Base-by-base conservation (phyloP, 2,888 invertebrate genomes). In the Tetheella fluctuosa region DNA sequence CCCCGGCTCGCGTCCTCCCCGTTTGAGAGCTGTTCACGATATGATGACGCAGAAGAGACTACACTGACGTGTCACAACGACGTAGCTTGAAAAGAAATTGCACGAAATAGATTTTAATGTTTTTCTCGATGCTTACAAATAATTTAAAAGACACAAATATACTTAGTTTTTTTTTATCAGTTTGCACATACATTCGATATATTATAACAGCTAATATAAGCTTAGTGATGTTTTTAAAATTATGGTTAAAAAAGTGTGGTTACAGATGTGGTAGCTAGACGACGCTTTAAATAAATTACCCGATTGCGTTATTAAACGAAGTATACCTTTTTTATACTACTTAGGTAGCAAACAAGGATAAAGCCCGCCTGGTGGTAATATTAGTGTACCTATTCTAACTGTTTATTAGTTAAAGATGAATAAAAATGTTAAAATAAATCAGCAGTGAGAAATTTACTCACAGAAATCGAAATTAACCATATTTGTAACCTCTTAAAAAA, bases 11-110 rank as follows among this genome's bases (percentile, higher is more conserved):
- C 87, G 89, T 87, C 87, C 90, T 83, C 86, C 88, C 86, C 71
- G 89, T 89, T 89, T 89, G 89, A 89, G 82, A 80, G 86, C 80
- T 86, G 85, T 84, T 79, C 74, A 80, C 79, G 79, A 72, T 88
- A 77, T 93, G 92, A 93, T 93, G 92, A 92, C 92, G 91, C 92
- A 90, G 80, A 88, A 67, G 81, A 80, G 81, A 80, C 88, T 84
- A 80, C 74, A 70, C 79, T 78, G 87, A 88, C 86, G 85, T 90
- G 89, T 90, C 90, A 90, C 86, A 81, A 76, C 71, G 76, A 71
- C 71, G 72, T 68, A 69, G 65, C 75, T 62, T 65, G 64, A 70
- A 67, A 67, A 67, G 57, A 23, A 64, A 77, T 75, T 86, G 80
- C 89, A 83, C 85, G 76, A 81, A 80, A 73, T 42, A 23, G 13